These are phyloP conservation scores for Megaceryle alcyon DNA, from an alignment of 2,797 vertebrate species.

Conservation along the genomic window DNA sequence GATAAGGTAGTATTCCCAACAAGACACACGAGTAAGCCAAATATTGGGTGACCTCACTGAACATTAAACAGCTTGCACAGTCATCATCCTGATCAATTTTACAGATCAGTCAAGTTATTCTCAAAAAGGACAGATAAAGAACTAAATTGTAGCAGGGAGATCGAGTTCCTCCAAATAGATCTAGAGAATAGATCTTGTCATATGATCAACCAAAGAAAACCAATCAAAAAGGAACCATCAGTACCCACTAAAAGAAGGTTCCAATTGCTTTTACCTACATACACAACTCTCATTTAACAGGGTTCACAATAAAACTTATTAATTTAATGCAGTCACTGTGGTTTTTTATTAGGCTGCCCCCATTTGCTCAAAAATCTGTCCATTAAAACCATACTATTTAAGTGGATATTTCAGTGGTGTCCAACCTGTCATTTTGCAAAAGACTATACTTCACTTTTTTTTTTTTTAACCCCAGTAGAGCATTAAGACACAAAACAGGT, in stretches of 20 bases:
- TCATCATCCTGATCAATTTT: neutral
- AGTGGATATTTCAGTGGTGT: neutral
- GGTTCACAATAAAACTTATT: neutral
- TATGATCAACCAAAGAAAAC: neutral
- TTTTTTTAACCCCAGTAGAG: neutral
- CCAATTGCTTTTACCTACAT: neutral
- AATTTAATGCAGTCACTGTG: too few species aligned
- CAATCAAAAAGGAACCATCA: neutral
- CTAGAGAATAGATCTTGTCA: neutral
- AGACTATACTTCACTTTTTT: neutral
- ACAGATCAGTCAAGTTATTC: neutral
- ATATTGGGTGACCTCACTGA: neutral
- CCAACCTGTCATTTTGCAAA: neutral
- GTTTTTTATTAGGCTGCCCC: neutral
- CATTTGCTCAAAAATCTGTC: neutral
- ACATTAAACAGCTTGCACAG: neutral
- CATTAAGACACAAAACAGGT: neutral
- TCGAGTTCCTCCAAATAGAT: neutral
- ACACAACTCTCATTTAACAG: neutral
- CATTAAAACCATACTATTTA: neutral
- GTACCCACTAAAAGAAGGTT: neutral
- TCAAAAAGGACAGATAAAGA: neutral
- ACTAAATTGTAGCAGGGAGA: neutral
- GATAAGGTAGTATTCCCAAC: neutral
- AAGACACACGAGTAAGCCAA: neutral